A percentile compares a stretch with the other conserved stretches of the same genome.
These are phyloP conservation scores for Passer montanus DNA, from an alignment of 2,113 vertebrate genomes.

Conservation along the genomic window DNA sequence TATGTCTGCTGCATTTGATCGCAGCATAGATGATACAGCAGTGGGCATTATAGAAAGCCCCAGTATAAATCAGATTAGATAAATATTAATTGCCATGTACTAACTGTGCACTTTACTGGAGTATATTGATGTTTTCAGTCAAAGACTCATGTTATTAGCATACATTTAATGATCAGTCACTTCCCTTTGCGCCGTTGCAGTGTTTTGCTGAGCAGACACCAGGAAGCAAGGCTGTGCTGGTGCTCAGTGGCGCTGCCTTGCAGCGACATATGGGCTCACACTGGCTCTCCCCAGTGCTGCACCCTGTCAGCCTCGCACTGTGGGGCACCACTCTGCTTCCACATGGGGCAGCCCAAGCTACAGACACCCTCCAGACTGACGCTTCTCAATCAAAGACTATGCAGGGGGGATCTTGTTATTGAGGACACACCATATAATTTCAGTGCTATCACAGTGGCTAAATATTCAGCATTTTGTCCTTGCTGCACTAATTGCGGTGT, in stretches of 20 bases:
- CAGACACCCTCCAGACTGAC: background rate
- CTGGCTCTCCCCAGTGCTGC: background rate
- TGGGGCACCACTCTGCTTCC: background rate
- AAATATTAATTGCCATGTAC: slow-evolving; percentile 44
- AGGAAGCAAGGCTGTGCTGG: background rate
- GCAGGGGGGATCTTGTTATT: rapidly evolving
- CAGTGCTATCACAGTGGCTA: background rate
- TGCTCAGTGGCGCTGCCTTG: rapidly evolving
- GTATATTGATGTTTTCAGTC: slow-evolving; percentile 1
- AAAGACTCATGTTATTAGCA: slow-evolving; percentile 19
- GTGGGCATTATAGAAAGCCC: slow-evolving; percentile 23
- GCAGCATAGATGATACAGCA: background rate
- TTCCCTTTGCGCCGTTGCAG: background rate
- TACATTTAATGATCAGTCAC: background rate
- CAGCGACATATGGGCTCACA: background rate
- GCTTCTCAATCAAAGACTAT: background rate
- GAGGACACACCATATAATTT: background rate
- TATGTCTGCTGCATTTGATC: background rate
- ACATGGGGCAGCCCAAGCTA: background rate
- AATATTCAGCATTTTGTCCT: background rate
- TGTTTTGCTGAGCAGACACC: background rate
- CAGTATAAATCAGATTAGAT: slow-evolving; percentile 26
- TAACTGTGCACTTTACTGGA: slow-evolving; percentile 23
- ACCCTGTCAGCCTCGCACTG: background rate
- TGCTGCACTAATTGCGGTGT: background rate